Evolutionary conservation across 2,113 vertebrate species (phyloP), one percentile per base, ranked within the genome.

Genomic region (Myanophis thanlyinensis): DNA sequence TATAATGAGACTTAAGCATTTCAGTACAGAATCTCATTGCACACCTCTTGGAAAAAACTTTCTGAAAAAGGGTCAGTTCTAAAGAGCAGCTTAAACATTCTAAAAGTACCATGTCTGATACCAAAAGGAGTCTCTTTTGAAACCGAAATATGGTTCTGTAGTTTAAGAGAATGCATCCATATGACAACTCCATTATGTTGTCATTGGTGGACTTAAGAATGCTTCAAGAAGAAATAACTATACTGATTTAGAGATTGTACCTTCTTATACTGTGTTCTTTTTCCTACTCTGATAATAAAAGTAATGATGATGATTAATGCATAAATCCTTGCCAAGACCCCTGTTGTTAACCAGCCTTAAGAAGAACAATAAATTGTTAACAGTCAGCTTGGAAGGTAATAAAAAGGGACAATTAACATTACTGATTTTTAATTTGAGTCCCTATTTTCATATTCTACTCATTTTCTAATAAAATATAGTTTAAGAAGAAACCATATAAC

Each of bases 371-470:
- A 22, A 9, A 27, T 40, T 59, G 47, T 48, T 0, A 25, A n/a
- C 40, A 73, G 23, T 35, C 23, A 4, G 12, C 46, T 89, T 89
- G 20, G 51, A 6, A 49, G 15, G 1, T 4, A 49, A 35, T 27
- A 73, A 92, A 91, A 87, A 88, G 15, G 59, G 46, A 25, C 1
- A 0, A 87, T 90, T 62, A 87, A 47, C 25, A 2, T 62, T 46
- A 80, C 30, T 52, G 8, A 30, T 53, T 53, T 90, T 80, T 59
- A 47, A 53, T 93, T 87, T 7, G 22, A 89, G 22, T 53, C 89
- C 56, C 22, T 87, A 88, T 89, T 91, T 91, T 93, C 85, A 91
- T 51, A 84, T 88, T 56, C 59, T 59, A 84, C 84, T 52, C 90
- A 22, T 3, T 27, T 67, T 92, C n/a, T 89, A 44, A 89, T 46